Conservation (phyloP, 2,888 invertebrate genomes). For the Notodonta dromedarius region DNA sequence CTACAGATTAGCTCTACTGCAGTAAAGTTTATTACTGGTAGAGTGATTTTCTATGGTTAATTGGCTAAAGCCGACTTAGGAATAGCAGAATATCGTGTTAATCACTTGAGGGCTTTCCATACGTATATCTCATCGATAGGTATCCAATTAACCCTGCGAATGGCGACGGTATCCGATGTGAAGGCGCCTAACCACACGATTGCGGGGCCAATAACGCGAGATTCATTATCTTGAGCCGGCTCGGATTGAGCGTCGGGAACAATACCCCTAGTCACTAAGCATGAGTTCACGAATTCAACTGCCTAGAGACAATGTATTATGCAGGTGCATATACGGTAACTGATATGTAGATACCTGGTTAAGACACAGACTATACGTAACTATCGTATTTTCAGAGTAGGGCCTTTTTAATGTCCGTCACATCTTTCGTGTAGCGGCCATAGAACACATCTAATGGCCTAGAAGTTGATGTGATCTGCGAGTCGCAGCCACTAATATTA, state of each 20-base stretch:
- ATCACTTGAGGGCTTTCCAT: conserved; percentile 49
- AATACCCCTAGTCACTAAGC: conserved; percentile 25
- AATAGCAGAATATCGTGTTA: neutral
- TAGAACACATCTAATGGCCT: too few relatives aligned
- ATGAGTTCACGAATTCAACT: neutral
- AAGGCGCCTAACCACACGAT: conserved; percentile 39
- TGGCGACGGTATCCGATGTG: conserved; percentile 33
- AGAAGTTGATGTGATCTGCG: too few relatives aligned
- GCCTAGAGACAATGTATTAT: too few relatives aligned
- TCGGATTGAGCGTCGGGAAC: conserved; percentile 39
- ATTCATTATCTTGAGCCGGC: conserved; percentile 50
- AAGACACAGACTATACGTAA: too few relatives aligned
- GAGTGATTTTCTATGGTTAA: neutral
- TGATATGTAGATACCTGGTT: too few relatives aligned
- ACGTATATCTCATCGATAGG: conserved; percentile 46
- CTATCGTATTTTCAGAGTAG: too few relatives aligned
- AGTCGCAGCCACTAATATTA: too few relatives aligned
- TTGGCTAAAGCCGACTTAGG: neutral
- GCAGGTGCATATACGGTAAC: too few relatives aligned
- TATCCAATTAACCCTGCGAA: conserved; percentile 57
- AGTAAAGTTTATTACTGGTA: too few relatives aligned
- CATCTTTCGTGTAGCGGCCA: too few relatives aligned
- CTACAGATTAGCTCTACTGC: too few relatives aligned
- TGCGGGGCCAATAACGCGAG: conserved; percentile 45
- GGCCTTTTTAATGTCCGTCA: too few relatives aligned